These are phyloP conservation scores for Masnerella sp. DNA, from an alignment of 2,888 invertebrate species.

Conservation along the genomic window DNA sequence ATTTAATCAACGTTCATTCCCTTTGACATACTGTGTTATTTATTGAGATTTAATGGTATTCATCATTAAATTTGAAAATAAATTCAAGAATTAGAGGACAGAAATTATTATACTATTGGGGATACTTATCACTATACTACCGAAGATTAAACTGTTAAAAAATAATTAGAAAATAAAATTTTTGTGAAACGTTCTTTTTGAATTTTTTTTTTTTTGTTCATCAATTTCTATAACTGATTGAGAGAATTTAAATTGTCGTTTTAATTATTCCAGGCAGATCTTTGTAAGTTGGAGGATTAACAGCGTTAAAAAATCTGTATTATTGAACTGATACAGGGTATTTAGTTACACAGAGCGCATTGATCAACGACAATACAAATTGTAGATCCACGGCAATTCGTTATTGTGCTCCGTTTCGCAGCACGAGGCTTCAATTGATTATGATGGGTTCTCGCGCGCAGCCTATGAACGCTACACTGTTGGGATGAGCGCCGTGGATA, in stretches of 20 bases:
- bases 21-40: too few species aligned
- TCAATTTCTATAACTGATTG: too few species aligned
- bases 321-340: conserved; percentile 22
- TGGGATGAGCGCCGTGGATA: conserved; percentile 64
- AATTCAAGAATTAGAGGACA: too few species aligned
- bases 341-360: conserved; percentile 66
- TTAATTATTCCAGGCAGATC: not conserved
- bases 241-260: conserved; percentile 9
- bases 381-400: conserved; percentile 61
- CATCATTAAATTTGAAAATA: too few species aligned
- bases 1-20: too few species aligned
- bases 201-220: too few species aligned
- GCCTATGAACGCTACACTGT: conserved; percentile 56
- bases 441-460: conserved; percentile 63
- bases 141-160: too few species aligned
- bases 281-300: not conserved
- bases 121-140: too few species aligned
- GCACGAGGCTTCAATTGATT: conserved; percentile 64
- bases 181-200: too few species aligned
- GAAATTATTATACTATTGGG: too few species aligned
- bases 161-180: too few species aligned
- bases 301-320: conserved; percentile 13
- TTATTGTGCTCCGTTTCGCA: conserved; percentile 65
- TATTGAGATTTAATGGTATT: too few species aligned
- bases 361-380: conserved; percentile 67